phyloP scores from a whole-genome alignment of 2,113 vertebrate genomes.

The Sciurus niger region DNA sequence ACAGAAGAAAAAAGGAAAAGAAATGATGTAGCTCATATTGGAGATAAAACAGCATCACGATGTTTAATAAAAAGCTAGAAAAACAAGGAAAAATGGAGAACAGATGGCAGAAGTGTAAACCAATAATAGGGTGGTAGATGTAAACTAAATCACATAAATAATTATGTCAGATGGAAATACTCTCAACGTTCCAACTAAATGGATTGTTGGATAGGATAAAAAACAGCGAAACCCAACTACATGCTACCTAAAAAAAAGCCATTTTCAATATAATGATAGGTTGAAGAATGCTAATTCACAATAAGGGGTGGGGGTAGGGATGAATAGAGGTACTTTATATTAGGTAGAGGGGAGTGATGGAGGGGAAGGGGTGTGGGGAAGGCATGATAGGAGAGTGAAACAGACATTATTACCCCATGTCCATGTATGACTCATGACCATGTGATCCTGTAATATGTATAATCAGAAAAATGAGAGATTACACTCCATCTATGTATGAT shows the following conservation, averaged over 20 bases:
- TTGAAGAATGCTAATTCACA: background rate
- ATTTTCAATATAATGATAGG: background rate
- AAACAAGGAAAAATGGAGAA: background rate
- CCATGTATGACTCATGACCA: too few species aligned
- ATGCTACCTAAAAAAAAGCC: background rate
- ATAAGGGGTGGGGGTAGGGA: too few species aligned
- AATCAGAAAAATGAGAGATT: too few species aligned
- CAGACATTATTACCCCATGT: too few species aligned
- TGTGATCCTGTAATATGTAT: too few species aligned
- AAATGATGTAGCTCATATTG: background rate
- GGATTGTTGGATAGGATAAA: background rate
- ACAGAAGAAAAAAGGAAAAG: background rate
- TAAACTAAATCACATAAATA: background rate
- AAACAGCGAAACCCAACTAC: background rate
- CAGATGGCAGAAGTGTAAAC: background rate
- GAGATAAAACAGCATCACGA: background rate
- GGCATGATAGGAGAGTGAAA: too few species aligned
- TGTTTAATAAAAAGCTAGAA: background rate
- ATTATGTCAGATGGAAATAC: background rate
- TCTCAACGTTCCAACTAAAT: background rate
- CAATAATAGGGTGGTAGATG: background rate
- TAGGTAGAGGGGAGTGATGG: too few species aligned
- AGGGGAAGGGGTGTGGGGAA: too few species aligned
- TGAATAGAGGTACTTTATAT: too few species aligned
- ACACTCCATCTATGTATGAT: too few species aligned